A percentile compares a stretch with the other conserved stretches of the same genome.
phyloP scores from a whole-genome alignment of 1,140 invertebrate genomes.

The Drosophila auraria region DNA sequence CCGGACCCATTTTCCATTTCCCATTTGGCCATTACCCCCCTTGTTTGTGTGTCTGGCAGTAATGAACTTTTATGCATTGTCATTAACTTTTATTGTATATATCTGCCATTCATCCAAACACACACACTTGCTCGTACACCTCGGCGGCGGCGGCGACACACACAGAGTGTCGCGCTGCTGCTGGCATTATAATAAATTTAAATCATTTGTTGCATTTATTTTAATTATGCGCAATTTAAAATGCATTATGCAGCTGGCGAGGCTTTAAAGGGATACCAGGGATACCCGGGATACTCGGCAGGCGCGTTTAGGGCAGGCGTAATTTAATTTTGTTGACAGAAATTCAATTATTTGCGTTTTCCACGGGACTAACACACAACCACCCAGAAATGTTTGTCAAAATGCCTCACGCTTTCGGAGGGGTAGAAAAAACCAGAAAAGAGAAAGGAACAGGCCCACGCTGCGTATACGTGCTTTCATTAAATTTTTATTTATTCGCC shows the following conservation, averaged over 20 bases:
- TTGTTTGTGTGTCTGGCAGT: conserved; percentile 63
- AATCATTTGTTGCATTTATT: conserved; percentile 83
- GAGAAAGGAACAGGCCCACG: conserved; percentile 29
- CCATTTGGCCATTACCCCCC: conserved; percentile 6
- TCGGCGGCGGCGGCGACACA: not conserved
- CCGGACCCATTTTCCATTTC: not conserved
- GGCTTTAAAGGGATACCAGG: conserved; percentile 39
- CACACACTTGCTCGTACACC: not conserved
- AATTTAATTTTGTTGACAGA: conserved; percentile 74
- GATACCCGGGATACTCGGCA: conserved; percentile 7
- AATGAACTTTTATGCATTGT: conserved; percentile 83
- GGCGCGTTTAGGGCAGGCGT: conserved; percentile 21
- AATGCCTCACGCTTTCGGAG: conserved; percentile 54
- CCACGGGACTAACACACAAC: conserved; percentile 38
- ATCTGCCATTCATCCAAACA: conserved; percentile 48
- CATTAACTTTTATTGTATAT: conserved; percentile 82
- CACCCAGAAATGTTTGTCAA: conserved; percentile 55
- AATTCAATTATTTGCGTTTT: conserved; percentile 78
- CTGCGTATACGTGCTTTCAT: conserved; percentile 80
- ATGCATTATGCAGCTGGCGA: conserved; percentile 61
- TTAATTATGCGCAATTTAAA: conserved; percentile 79
- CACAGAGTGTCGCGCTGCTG: conserved; percentile 30
- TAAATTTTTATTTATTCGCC: conserved; percentile 79
- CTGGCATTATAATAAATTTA: conserved; percentile 81
- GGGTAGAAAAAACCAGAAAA: conserved; percentile 6